phyloP scores from a whole-genome alignment of 1,140 invertebrate genomes.

The Cydia fagiglandana region DNA sequence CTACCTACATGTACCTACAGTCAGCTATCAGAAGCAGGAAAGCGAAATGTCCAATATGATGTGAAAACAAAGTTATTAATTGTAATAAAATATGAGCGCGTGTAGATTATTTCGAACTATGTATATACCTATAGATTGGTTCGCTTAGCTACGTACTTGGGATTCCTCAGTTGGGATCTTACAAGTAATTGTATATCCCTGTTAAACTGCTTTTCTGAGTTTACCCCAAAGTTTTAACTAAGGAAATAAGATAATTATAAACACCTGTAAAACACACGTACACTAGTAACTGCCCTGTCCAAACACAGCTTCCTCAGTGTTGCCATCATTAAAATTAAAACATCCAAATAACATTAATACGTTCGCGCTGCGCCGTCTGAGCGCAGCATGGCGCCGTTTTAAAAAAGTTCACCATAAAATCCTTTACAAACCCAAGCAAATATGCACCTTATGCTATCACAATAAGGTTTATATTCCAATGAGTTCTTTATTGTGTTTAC shows the following conservation, averaged over 20 bases:
- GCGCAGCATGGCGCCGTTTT: slow-evolving; percentile 6
- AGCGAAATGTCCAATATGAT: too few relatives aligned
- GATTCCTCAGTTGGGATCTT: too few relatives aligned
- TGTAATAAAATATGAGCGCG: too few relatives aligned
- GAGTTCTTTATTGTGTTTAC: background rate
- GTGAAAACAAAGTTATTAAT: too few relatives aligned
- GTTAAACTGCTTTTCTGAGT: too few relatives aligned
- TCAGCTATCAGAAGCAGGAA: too few relatives aligned
- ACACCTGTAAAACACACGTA: slow-evolving; percentile 6
- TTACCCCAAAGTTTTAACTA: background rate
- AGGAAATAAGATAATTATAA: background rate
- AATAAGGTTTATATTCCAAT: background rate
- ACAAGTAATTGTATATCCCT: too few relatives aligned
- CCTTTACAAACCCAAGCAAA: background rate
- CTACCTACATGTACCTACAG: too few relatives aligned
- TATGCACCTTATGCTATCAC: background rate
- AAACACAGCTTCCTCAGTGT: slow-evolving; percentile 29
- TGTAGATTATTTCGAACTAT: too few relatives aligned
- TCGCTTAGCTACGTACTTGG: too few relatives aligned
- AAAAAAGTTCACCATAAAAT: background rate
- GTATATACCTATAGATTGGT: too few relatives aligned
- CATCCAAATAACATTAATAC: slow-evolving; percentile 32
- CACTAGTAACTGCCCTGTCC: slow-evolving; percentile 18
- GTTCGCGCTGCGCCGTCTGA: slow-evolving; percentile 1
- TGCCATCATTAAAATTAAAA: slow-evolving; percentile 32